Evolutionary conservation across 2,113 vertebrate species (phyloP).

Genomic region (Pelecanus crispus): DNA sequence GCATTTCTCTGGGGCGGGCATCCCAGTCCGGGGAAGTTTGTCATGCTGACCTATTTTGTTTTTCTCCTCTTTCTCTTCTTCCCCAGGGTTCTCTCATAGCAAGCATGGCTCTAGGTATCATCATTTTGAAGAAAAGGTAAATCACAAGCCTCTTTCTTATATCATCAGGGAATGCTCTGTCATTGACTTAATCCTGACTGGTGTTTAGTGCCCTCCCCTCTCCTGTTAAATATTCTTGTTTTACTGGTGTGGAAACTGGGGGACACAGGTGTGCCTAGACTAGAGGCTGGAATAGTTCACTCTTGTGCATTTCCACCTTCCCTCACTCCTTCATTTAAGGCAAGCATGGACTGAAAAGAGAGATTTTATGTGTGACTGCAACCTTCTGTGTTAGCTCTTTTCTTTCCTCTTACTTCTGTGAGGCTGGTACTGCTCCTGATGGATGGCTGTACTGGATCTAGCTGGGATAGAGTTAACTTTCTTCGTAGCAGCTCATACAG

Average conservation of each 20-base stretch:
- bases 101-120: slow-evolving; percentile 92
- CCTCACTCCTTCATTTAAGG: background rate
- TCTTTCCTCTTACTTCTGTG: background rate
- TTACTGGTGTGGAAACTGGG: background rate
- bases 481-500: background rate
- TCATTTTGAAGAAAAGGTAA: slow-evolving; percentile 97
- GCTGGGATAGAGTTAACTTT: background rate
- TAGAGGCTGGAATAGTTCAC: background rate
- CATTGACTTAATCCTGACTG: background rate
- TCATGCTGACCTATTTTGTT: background rate
- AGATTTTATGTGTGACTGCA: background rate
- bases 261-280: background rate
- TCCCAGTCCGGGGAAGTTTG: background rate
- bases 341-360: background rate
- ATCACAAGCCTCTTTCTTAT: accelerated
- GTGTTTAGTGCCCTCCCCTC: background rate
- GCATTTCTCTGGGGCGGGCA: background rate
- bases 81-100: slow-evolving; percentile 93
- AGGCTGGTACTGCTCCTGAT: background rate
- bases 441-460: background rate
- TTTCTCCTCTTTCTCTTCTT: slow-evolving; percentile 4
- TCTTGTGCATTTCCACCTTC: background rate
- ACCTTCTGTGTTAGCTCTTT: background rate
- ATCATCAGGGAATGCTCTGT: background rate
- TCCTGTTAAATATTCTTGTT: background rate